Evolutionary conservation across 2,888 invertebrate species (phyloP).

Genomic region (Spisula subtruncata): DNA sequence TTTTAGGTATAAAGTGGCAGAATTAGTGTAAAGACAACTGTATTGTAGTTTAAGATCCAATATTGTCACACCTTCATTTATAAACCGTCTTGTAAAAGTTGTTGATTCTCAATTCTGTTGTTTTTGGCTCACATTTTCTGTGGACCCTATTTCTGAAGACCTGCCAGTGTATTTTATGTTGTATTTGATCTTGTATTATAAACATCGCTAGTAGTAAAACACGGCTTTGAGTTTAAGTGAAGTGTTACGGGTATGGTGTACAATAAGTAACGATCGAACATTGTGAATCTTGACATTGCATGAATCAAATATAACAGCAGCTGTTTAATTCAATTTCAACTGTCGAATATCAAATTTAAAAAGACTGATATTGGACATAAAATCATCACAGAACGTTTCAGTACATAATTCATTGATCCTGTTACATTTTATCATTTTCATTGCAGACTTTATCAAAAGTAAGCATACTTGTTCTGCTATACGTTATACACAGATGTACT

Average conservation of each 20-base stretch:
- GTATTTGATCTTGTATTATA: neutral
- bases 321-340: too few species aligned
- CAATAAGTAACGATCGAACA: neutral
- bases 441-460: slow-evolving; percentile 47
- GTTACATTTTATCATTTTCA: slow-evolving; percentile 12
- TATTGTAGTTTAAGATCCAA: neutral
- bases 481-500: slow-evolving; percentile 36
- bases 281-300: neutral
- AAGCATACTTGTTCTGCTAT: slow-evolving; percentile 38
- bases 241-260: too few species aligned
- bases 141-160: too few species aligned
- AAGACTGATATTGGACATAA: neutral
- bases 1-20: slow-evolving; percentile 8
- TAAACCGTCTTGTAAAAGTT: neutral
- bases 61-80: neutral
- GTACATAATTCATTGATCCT: neutral
- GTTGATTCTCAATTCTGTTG: too few species aligned
- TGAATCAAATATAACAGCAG: too few species aligned
- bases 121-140: too few species aligned
- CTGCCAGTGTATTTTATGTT: too few species aligned
- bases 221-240: too few species aligned
- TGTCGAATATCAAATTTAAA: too few species aligned
- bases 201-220: too few species aligned
- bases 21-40: neutral
- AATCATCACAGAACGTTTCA: neutral